Percentiles rank a stretch among this genome's conserved stretches.
phyloP scores from a whole-genome alignment of 2,888 invertebrate species.

The Lasioglossum vierecki region DNA sequence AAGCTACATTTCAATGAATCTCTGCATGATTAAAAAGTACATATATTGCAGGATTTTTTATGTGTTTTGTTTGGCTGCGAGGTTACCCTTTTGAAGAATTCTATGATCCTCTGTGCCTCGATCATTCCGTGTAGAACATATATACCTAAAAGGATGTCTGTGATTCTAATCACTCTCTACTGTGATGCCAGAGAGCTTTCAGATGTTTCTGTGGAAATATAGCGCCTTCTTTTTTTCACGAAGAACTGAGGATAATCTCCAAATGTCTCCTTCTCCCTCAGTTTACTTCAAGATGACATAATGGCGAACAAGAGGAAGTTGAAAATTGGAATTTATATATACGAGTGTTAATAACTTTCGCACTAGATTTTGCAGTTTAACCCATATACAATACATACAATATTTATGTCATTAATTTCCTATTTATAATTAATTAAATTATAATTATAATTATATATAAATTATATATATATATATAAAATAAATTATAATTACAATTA shows the following conservation, averaged over 20 bases:
- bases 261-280: constrained; percentile 16
- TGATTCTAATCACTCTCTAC: constrained; percentile 28
- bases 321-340: not conserved
- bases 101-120: not conserved
- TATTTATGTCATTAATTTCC: too few relatives aligned
- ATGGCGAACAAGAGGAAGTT: not conserved
- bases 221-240: constrained; percentile 18
- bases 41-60: not conserved
- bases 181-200: constrained; percentile 26
- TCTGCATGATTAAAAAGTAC: constrained; percentile 12
- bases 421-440: too few relatives aligned
- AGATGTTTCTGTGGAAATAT: constrained; percentile 21
- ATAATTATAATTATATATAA: too few relatives aligned
- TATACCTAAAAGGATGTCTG: constrained; percentile 28
- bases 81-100: not conserved
- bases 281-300: not conserved
- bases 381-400: too few relatives aligned
- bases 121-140: not conserved
- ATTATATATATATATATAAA: too few relatives aligned
- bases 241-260: constrained; percentile 23
- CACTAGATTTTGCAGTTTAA: too few relatives aligned
- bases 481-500: too few relatives aligned
- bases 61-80: not conserved
- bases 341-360: not conserved
- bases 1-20: not conserved